These are phyloP conservation scores for Argyresthia goedartella DNA, from an alignment of 2,888 invertebrate genomes.

Conservation along the genomic window DNA sequence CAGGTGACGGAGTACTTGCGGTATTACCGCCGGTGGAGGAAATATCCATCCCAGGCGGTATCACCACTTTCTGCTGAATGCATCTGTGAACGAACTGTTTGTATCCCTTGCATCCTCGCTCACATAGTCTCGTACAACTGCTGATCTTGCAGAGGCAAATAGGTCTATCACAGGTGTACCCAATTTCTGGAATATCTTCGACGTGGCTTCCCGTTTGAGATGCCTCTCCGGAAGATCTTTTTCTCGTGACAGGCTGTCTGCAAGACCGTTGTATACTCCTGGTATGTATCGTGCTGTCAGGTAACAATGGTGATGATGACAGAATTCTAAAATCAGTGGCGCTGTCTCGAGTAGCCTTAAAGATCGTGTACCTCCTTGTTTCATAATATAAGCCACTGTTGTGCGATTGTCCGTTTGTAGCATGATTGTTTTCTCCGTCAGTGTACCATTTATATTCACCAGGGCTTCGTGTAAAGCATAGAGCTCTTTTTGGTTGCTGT, in stretches of 20 bases:
- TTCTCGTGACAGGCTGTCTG: conserved; percentile 6
- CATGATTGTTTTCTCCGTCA: not conserved
- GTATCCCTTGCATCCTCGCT: not conserved
- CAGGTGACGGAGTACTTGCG: conserved; percentile 14
- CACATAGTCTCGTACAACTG: conserved; percentile 1
- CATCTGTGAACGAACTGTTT: conserved; percentile 7
- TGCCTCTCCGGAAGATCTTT: conserved; percentile 7
- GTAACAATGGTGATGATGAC: not conserved
- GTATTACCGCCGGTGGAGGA: conserved; percentile 17
- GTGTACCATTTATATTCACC: not conserved
- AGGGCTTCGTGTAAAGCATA: not conserved
- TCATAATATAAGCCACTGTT: no score
- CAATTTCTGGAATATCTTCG: not conserved
- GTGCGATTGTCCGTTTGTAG: conserved; percentile 3
- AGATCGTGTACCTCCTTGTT: conserved; percentile 2
- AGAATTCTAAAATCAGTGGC: not conserved
- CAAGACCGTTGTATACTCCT: conserved; percentile 8
- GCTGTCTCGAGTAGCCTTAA: not conserved
- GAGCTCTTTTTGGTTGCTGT: not conserved
- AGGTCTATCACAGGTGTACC: conserved; percentile 5
- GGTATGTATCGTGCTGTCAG: conserved; percentile 6
- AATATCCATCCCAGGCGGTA: conserved; percentile 15
- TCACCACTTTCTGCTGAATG: conserved; percentile 10
- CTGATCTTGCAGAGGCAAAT: conserved; percentile 3
- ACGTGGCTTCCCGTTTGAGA: not conserved